These are phyloP conservation scores for Neoarius graeffei DNA, from an alignment of 2,113 vertebrate genomes.

Conservation along the genomic window DNA sequence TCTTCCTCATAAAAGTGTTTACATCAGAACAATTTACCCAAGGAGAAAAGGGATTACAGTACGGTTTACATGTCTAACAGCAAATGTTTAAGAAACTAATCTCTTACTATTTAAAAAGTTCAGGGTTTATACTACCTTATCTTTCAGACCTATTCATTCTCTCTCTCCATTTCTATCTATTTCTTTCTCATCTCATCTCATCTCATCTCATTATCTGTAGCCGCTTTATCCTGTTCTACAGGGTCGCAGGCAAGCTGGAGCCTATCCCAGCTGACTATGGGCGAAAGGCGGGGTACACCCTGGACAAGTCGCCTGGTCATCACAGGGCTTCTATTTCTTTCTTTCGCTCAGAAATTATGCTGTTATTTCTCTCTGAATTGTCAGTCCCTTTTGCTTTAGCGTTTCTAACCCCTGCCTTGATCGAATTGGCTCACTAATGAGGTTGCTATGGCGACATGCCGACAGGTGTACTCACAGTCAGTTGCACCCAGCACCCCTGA, in stretches of 20 bases:
- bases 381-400: conserved; percentile 22
- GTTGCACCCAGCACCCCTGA: conserved; percentile 20
- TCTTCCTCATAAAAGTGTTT: background rate
- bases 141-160: background rate
- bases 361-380: conserved; percentile 7
- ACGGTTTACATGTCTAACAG: background rate
- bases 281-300: too few species aligned
- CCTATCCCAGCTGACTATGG: too few species aligned
- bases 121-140: background rate
- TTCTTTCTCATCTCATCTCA: too few species aligned
- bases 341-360: background rate
- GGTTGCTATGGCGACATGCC: conserved; percentile 52
- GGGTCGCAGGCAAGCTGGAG: too few species aligned
- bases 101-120: background rate
- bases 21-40: background rate
- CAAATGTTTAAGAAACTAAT: background rate
- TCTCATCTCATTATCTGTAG: too few species aligned
- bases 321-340: conserved; percentile 2
- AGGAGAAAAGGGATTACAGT: background rate
- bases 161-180: conserved; percentile 19
- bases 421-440: conserved; percentile 50
- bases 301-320: too few species aligned
- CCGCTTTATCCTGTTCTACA: too few species aligned
- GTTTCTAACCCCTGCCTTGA: conserved; percentile 37
- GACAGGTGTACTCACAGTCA: conserved; percentile 54